Evolutionary conservation across 2,113 vertebrate species (phyloP), one percentile per base, ranked within the genome.

Genomic region (Maccullochella peelii): DNA sequence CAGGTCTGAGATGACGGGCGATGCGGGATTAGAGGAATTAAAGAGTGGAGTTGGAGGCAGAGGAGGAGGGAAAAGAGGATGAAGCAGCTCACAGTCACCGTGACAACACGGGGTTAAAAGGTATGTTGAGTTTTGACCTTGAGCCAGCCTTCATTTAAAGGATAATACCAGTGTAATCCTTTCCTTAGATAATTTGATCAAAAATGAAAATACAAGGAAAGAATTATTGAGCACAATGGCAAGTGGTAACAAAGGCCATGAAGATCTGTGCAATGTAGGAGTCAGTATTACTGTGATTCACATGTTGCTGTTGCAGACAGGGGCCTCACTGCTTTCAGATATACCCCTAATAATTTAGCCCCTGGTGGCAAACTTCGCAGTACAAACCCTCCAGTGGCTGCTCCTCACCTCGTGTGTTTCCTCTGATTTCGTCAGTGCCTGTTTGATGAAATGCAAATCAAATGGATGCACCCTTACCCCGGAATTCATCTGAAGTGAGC

Each of bases 21-120:
- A 69, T 44, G 72, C 1, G 25, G 82, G 79, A 90, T 88, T 83
- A 86, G 68, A 77, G 78, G 73, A 77, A 66, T 87, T 80, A 85
- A 72, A 80, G 75, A 61, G 27, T 1, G 52, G 30, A 83, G 73
- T n/a, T 68, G 54, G 50, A 81, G 47, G 62, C 47, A 67, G 81
- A 75, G 73, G 44, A 87, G 36, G 70, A 70, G 25, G 49, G 42
- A 9, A 44, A 57, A 15, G 73, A 55, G 50, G 73, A 66, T 52
- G 47, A 52, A 75, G 63, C 38, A 70, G 63, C 6, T 50, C n/a
- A n/a, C n/a, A n/a, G 38, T 69, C 16, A 23, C 33, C 25, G 8
- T 70, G 49, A 57, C 59, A 73, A 16, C 49, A 36, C 14, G 20
- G 54, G 23, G 49, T 80, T 74, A 61, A 80, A 67, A 38, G 9